A percentile compares a stretch with the other conserved stretches of the same genome.
phyloP scores from a whole-genome alignment of 1,140 invertebrate genomes.

The Glomeris maerens region DNA sequence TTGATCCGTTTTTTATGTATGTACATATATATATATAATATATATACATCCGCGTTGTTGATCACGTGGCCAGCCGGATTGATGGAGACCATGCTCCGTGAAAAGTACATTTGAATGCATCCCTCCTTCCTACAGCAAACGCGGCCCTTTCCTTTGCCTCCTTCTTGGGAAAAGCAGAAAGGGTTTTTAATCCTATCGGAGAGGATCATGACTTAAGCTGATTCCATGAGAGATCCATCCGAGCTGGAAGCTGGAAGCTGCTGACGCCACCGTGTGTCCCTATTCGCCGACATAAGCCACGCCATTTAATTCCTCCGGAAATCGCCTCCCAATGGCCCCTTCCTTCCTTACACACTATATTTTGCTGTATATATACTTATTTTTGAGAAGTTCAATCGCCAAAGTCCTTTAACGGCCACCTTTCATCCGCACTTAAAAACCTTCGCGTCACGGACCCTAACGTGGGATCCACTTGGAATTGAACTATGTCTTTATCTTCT shows the following conservation, averaged over 20 bases:
- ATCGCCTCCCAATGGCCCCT: no score
- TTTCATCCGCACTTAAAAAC: no score
- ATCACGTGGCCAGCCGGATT: no score
- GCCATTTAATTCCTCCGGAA: no score
- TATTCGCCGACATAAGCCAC: neutral
- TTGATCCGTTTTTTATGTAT: no score
- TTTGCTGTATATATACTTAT: neutral
- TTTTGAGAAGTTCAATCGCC: neutral
- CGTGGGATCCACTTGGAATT: no score
- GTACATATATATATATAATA: no score
- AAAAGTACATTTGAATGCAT: no score
- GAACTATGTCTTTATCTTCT: no score
- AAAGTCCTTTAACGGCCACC: neutral
- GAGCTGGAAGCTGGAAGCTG: conserved; percentile 1
- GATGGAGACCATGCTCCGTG: no score
- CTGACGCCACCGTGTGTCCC: neutral
- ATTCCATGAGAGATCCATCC: conserved; percentile 9
- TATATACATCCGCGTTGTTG: no score
- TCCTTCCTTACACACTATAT: neutral
- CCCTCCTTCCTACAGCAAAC: neutral
- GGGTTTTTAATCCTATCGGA: conserved; percentile 11
- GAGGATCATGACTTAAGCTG: conserved; percentile 12
- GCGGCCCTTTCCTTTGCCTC: conserved; percentile 1
- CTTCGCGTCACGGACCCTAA: no score
- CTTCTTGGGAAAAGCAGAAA: neutral